Percentiles rank a stretch among this genome's conserved stretches.
Evolutionary conservation across 2,888 invertebrate genomes (phyloP).

Genomic region (Lepas anatifera): DNA sequence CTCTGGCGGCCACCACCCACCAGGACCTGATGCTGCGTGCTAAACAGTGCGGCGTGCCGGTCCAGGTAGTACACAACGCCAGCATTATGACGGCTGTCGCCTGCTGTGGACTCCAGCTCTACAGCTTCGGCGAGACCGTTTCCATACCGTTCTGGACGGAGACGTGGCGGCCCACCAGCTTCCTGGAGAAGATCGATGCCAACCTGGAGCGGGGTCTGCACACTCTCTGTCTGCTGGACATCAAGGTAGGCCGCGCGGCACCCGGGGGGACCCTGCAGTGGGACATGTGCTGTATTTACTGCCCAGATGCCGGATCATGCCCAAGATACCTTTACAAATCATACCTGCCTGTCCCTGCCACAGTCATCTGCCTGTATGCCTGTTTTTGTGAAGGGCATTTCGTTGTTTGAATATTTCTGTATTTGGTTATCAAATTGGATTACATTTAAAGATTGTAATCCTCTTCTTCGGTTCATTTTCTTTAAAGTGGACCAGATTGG

Average conservation of each 20-base stretch:
- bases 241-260: slow-evolving; percentile 8
- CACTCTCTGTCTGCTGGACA: slow-evolving; percentile 84
- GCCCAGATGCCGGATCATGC: too few relatives aligned
- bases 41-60: slow-evolving; percentile 57
- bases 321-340: too few relatives aligned
- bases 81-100: slow-evolving; percentile 96
- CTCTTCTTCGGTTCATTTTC: too few relatives aligned
- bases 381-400: too few relatives aligned
- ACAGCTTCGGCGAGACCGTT: slow-evolving; percentile 93
- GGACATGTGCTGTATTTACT: too few relatives aligned
- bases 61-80: slow-evolving; percentile 85
- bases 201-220: slow-evolving; percentile 80
- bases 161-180: slow-evolving; percentile 88
- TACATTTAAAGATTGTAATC: too few relatives aligned
- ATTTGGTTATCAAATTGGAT: too few relatives aligned
- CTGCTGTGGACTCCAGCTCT: slow-evolving; percentile 86
- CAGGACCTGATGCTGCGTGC: slow-evolving; percentile 87
- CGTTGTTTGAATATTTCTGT: too few relatives aligned
- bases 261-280: too few relatives aligned
- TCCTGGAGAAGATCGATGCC: slow-evolving; percentile 76
- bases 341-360: too few relatives aligned
- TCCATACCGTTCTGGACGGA: slow-evolving; percentile 98
- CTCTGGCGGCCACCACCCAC: slow-evolving; percentile 96
- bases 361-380: too few relatives aligned
- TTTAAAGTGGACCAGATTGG: too few relatives aligned